A percentile compares a stretch with the other conserved stretches of the same genome.
phyloP scores from a whole-genome alignment of 2,888 invertebrate species.

The Lapara coniferarum region DNA sequence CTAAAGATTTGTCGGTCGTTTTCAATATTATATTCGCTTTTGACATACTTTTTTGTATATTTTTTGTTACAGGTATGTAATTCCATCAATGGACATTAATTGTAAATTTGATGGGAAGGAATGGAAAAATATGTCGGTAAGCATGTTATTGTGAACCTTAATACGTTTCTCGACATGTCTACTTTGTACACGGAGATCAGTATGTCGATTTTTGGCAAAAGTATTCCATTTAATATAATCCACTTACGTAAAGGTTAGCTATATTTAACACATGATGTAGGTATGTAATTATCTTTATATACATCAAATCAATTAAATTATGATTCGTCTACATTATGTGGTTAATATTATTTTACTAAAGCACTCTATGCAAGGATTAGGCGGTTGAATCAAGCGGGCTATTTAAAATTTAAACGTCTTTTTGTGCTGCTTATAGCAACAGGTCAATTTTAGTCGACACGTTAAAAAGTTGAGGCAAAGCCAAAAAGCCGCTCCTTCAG shows the following conservation, averaged over 20 bases:
- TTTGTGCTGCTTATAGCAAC: conserved; percentile 6
- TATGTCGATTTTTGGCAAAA: background rate
- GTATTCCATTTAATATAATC: background rate
- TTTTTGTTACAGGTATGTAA: conserved; percentile 40
- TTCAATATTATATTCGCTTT: conserved; percentile 25
- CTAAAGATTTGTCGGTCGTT: background rate
- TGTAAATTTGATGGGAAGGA: conserved; percentile 8
- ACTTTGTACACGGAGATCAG: background rate
- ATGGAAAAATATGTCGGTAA: conserved; percentile 15
- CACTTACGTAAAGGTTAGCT: background rate
- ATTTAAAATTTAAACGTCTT: background rate
- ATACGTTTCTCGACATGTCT: conserved; percentile 12
- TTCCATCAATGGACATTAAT: background rate
- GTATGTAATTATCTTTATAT: conserved; percentile 3
- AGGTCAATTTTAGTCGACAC: conserved; percentile 10
- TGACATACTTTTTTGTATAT: conserved; percentile 25
- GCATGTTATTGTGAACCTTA: conserved; percentile 16
- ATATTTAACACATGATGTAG: background rate
- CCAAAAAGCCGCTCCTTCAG: too few relatives aligned
- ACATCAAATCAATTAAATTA: background rate
- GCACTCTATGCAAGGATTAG: background rate
- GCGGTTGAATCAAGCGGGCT: background rate
- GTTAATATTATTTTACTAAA: background rate
- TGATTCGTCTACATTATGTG: background rate
- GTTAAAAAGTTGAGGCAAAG: conserved; percentile 16